Conservation (phyloP, 1,140 invertebrate species). For the Thaumatotibia leucotreta region DNA sequence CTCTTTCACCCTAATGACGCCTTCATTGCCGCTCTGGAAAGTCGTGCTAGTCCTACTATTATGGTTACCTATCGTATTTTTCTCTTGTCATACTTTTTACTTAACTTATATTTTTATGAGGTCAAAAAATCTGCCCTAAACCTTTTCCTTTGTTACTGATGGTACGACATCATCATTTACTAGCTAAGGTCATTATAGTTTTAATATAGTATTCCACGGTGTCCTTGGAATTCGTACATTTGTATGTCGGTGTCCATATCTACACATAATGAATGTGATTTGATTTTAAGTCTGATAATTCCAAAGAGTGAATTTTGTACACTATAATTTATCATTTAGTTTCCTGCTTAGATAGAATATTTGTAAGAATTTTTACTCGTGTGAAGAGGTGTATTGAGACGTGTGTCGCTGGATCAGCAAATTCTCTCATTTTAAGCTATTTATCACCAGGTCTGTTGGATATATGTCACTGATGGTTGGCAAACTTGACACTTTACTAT, state of each 20-base stretch:
- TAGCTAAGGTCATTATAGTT: neutral
- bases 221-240: constrained; percentile 18
- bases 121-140: too few relatives aligned
- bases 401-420: neutral
- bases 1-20: too few relatives aligned
- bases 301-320: constrained; percentile 57
- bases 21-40: too few relatives aligned
- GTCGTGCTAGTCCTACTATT: too few relatives aligned
- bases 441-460: too few relatives aligned
- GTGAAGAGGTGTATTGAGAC: constrained; percentile 10
- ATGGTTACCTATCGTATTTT: too few relatives aligned
- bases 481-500: too few relatives aligned
- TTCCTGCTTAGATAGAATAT: constrained; percentile 3
- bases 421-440: too few relatives aligned
- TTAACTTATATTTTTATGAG: too few relatives aligned
- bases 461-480: too few relatives aligned
- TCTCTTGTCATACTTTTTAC: too few relatives aligned
- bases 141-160: too few relatives aligned
- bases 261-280: constrained; percentile 38
- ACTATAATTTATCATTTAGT: constrained; percentile 29
- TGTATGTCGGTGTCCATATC: constrained; percentile 25
- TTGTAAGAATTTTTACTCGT: constrained; percentile 16
- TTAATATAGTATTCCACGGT: neutral
- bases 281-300: constrained; percentile 64
- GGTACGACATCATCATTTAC: neutral